phyloP scores from a whole-genome alignment of 2,113 vertebrate species.

The Catharus minimus region DNA sequence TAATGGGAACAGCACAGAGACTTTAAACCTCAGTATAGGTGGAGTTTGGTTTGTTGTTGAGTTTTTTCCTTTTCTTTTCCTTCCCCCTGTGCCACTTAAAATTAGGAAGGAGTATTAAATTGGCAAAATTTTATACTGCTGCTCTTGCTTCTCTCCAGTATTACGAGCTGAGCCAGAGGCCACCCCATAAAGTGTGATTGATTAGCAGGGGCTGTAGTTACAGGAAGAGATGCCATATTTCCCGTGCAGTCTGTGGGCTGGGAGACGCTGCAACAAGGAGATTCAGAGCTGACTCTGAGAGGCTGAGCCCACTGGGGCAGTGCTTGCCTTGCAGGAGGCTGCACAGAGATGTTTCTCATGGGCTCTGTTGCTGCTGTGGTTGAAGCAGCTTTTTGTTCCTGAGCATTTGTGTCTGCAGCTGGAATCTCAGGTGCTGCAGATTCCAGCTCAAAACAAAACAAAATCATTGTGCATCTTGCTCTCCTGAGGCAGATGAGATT shows the following conservation, averaged over 20 bases:
- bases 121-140: slow-evolving; percentile 47
- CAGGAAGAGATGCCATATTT: slow-evolving; percentile 22
- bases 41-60: neutral
- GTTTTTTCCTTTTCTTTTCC: fast-evolving
- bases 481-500: neutral
- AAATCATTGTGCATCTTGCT: neutral
- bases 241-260: neutral
- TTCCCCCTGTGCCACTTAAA: neutral
- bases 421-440: neutral
- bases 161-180: slow-evolving; percentile 54
- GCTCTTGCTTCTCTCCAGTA: slow-evolving; percentile 16
- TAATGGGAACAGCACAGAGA: neutral
- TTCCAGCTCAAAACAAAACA: neutral
- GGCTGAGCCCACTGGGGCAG: neutral
- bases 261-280: neutral
- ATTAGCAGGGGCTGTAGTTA: slow-evolving; percentile 49
- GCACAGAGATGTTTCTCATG: neutral
- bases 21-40: neutral
- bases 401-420: neutral
- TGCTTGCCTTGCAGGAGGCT: neutral
- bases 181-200: slow-evolving; percentile 59
- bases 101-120: slow-evolving; percentile 62
- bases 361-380: neutral
- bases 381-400: neutral
- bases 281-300: neutral